Base-by-base conservation (phyloP, 2,888 invertebrate species). In the Chrysotoxum bicinctum region DNA sequence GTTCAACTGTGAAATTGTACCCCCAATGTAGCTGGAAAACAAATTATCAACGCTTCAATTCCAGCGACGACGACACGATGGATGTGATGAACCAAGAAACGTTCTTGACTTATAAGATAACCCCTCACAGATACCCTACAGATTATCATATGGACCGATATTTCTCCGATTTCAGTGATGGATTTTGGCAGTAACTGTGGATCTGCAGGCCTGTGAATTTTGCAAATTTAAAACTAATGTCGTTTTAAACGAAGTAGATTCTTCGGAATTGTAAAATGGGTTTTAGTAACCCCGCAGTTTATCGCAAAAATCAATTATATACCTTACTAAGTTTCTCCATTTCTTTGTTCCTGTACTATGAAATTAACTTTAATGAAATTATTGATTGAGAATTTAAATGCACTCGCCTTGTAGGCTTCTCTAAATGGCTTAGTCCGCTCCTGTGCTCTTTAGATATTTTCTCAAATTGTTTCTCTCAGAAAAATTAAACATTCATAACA, bases 1-100 rank as follows among this genome's bases (percentile, higher is more conserved):
- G 52, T 77, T 77, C 77, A 77, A 77, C 76, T 77, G 60, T 69
- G 21, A 77, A 77, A 60, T 69, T 70, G 70, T 62, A 56, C 62
- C 35, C 40, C n/a, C 2, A 16, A 40, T 37, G 54, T 19, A 35
- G n/a, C 52, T 77, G 21, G 43, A 54, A 69, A 62, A 35, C 40
- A 70, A 60, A 70, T 70, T 62, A 77, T 74, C 52, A 35, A 19
- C 62, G 50, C 62, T 21, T 74, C 43, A 54, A 21, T 62, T 30
- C n/a, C 37, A 73, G 30, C 37, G 52, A 62, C 52, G 37, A 16
- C 40, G 43, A 19, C 54, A 50, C 4, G 54, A 73, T 43, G 52
- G 54, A 73, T 43, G 52, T 74, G 62, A 74, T 74, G 52, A 64
- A 74, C 16, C 54, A 74, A 64, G 64, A 64, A 54, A 52, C 6